These are phyloP conservation scores for Phyllotis vaccarum DNA, from an alignment of 2,797 vertebrate genomes.

Conservation along the genomic window DNA sequence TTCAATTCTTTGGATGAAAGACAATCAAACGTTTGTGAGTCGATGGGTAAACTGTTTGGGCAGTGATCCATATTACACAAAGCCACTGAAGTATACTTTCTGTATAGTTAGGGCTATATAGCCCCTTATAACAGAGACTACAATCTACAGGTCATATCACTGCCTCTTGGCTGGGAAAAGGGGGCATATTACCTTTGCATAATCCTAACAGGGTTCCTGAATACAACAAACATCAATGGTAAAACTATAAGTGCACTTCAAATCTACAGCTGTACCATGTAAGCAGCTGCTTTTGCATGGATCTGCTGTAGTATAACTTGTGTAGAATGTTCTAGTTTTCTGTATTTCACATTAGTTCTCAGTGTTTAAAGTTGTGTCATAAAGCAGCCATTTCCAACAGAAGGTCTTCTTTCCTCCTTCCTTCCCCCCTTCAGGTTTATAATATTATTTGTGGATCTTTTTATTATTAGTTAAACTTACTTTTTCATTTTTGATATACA, in stretches of 20 bases:
- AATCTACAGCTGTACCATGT: neutral
- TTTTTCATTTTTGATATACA: slow-evolving; percentile 39
- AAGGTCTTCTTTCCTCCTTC: neutral
- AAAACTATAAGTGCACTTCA: neutral
- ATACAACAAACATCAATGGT: slow-evolving; percentile 2
- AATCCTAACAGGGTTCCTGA: neutral
- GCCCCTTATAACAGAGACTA: slow-evolving; percentile 14
- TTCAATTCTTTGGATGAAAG: neutral
- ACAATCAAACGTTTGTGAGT: neutral
- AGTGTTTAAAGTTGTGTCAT: slow-evolving; percentile 4
- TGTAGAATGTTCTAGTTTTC: slow-evolving; percentile 31
- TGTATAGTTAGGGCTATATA: neutral
- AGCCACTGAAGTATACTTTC: neutral
- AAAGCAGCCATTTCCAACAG: neutral
- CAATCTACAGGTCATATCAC: neutral
- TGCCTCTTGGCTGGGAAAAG: neutral
- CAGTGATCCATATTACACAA: neutral
- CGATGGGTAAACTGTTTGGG: neutral
- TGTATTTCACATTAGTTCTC: slow-evolving; percentile 22
- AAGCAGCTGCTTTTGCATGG: neutral
- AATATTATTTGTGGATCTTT: slow-evolving; percentile 7
- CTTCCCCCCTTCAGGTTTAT: neutral
- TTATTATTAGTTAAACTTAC: slow-evolving; percentile 3
- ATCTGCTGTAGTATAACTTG: slow-evolving; percentile 1
- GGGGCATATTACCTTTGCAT: neutral